Percentiles rank a stretch among this genome's conserved stretches.
phyloP scores from a whole-genome alignment of 2,113 vertebrate species.

The Myotis lucifugus region DNA sequence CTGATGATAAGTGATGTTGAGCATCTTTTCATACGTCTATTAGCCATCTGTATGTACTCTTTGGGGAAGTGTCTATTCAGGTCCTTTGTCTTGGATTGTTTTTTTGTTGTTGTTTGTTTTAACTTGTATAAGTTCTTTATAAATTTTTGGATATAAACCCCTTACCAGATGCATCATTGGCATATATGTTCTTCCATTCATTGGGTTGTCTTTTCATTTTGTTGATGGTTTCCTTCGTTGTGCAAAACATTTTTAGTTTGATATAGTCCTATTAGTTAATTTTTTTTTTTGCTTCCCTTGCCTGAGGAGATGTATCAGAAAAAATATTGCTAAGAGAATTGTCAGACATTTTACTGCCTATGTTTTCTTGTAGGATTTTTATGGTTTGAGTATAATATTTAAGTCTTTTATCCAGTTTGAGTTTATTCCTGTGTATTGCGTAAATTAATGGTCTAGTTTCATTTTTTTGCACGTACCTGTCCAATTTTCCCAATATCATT shows the following conservation, averaged over 20 bases:
- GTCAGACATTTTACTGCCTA: background rate
- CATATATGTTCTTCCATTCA: background rate
- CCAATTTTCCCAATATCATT: background rate
- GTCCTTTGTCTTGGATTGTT: background rate
- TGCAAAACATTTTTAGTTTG: background rate
- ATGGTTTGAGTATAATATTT: background rate
- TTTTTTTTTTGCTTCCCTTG: background rate
- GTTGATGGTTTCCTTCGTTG: background rate
- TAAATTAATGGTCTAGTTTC: background rate
- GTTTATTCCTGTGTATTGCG: background rate
- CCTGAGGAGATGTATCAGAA: background rate
- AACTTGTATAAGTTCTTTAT: background rate
- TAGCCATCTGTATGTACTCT: background rate
- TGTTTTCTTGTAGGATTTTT: background rate
- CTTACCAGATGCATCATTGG: background rate
- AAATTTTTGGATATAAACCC: background rate
- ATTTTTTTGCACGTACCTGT: background rate
- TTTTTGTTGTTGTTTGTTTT: background rate
- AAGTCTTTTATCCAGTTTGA: background rate
- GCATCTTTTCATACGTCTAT: background rate
- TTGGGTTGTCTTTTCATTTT: background rate
- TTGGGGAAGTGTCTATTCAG: background rate
- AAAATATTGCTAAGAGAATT: background rate
- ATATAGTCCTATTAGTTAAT: background rate
- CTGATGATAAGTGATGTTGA: background rate